Conservation (phyloP, 2,113 vertebrate genomes). For the Antigone vipio region DNA sequence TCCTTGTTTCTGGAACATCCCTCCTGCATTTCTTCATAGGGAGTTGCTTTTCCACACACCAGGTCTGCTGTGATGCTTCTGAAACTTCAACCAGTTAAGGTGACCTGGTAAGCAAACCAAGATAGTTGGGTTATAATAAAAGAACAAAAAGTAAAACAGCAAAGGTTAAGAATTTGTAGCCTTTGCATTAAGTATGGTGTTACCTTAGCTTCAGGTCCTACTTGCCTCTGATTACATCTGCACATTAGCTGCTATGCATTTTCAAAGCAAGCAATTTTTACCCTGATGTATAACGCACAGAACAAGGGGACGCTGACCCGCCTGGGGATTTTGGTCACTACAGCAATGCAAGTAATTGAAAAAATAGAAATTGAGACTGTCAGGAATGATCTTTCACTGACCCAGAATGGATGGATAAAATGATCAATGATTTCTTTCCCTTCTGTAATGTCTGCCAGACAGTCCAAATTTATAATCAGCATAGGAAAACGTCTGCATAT, state of each 20-base stretch:
- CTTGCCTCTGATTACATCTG: neutral
- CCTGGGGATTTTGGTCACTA: neutral
- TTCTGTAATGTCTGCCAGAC: slow-evolving; percentile 27
- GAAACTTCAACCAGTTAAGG: neutral
- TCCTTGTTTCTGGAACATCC: neutral
- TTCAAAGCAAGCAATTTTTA: neutral
- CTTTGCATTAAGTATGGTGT: neutral
- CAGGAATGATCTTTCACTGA: slow-evolving; percentile 2
- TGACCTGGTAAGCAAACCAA: neutral
- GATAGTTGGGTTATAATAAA: neutral
- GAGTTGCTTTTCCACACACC: neutral
- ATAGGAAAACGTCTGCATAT: slow-evolving; percentile 29
- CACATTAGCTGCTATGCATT: neutral
- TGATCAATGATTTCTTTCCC: slow-evolving; percentile 27
- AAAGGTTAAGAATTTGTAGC: neutral
- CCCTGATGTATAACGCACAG: neutral
- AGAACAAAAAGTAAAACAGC: neutral
- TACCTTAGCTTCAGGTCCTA: neutral
- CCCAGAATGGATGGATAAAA: neutral
- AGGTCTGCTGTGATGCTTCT: neutral
- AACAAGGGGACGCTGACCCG: neutral
- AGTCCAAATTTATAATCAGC: slow-evolving; percentile 40
- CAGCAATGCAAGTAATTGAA: slow-evolving; percentile 8
- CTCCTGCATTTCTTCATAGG: neutral
- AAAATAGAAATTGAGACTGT: neutral